Evolutionary conservation across 2,888 invertebrate species (phyloP).

Genomic region (Cerastis leucographa): DNA sequence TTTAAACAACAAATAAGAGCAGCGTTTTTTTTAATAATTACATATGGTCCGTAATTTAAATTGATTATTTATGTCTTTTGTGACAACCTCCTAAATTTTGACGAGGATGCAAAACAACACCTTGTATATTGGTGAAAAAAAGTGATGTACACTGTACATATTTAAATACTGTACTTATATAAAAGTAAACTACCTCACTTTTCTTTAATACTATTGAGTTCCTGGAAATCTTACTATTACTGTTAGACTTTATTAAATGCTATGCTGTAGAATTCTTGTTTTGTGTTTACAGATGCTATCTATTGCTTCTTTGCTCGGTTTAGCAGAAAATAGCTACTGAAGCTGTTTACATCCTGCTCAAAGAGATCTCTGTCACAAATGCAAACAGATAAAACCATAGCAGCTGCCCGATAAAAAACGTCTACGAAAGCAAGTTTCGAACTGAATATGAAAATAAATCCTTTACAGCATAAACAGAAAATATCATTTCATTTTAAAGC

Average conservation of each 20-base stretch:
- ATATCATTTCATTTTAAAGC: constrained; percentile 2
- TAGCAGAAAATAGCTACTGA: background rate
- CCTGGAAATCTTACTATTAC: background rate
- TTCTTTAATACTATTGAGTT: background rate
- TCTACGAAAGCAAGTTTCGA: background rate
- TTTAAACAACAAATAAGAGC: too few relatives aligned
- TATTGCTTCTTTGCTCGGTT: background rate
- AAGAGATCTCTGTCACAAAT: background rate
- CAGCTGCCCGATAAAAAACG: background rate
- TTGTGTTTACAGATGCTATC: background rate
- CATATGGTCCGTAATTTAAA: too few relatives aligned
- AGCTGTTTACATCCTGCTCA: background rate
- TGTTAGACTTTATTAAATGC: background rate
- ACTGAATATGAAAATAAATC: background rate
- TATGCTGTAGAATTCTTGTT: background rate
- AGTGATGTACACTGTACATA: background rate
- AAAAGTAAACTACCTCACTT: background rate
- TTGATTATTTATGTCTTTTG: too few relatives aligned
- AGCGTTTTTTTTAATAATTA: too few relatives aligned
- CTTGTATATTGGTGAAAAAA: background rate
- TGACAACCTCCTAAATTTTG: too few relatives aligned
- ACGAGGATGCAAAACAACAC: too few relatives aligned
- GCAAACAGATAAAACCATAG: background rate
- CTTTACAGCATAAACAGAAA: background rate
- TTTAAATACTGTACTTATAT: background rate